Percentiles rank a stretch among this genome's conserved stretches.
Conservation (phyloP, 2,797 vertebrate species). For the Galago senegalensis region DNA sequence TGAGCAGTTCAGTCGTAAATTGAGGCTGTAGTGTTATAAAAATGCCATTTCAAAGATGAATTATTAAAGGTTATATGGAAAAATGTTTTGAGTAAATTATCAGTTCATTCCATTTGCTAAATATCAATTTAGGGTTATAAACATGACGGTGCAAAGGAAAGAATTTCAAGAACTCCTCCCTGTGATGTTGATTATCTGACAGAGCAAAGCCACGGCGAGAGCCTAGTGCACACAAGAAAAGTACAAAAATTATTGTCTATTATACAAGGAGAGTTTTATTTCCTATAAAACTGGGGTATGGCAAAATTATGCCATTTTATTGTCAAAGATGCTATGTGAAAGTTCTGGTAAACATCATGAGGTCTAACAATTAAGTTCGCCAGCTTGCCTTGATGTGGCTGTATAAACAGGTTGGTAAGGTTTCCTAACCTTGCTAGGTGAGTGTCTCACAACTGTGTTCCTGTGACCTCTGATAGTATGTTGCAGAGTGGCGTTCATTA, state of each 20-base stretch:
- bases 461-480: too few relatives aligned
- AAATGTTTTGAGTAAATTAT: conserved; percentile 57
- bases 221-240: conserved; percentile 20
- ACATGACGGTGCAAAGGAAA: conserved; percentile 27
- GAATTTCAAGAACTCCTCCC: conserved; percentile 23
- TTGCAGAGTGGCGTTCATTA: too few relatives aligned
- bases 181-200: neutral
- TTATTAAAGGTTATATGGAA: conserved; percentile 47
- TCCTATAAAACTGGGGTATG: conserved; percentile 8
- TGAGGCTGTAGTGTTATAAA: conserved; percentile 59
- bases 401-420: too few relatives aligned
- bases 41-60: conserved; percentile 59
- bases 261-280: neutral
- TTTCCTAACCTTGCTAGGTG: too few relatives aligned
- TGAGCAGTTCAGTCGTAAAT: conserved; percentile 62
- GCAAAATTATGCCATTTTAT: conserved; percentile 40
- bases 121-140: conserved; percentile 55
- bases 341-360: neutral
- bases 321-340: neutral
- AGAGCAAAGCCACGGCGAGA: neutral
- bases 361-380: too few relatives aligned
- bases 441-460: too few relatives aligned
- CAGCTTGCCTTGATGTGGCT: too few relatives aligned
- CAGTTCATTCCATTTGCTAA: conserved; percentile 55
- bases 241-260: conserved; percentile 1